These are phyloP conservation scores for Pachypsylla venusta DNA, from an alignment of 1,140 invertebrate species.

Conservation along the genomic window DNA sequence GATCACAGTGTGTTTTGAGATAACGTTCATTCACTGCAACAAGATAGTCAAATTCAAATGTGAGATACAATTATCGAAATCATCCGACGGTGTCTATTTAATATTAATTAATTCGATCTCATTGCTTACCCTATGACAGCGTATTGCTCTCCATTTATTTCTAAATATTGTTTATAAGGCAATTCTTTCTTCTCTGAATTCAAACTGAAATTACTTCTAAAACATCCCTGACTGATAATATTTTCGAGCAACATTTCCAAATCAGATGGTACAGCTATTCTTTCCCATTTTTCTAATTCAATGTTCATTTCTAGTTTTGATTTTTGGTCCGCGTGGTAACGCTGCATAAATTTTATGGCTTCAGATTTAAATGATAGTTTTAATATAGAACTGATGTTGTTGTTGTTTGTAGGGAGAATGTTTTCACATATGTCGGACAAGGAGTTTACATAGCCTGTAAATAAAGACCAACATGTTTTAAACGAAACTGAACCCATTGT, in stretches of 20 bases:
- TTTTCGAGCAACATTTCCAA: background rate
- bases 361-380: slow-evolving; percentile 34
- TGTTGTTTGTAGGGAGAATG: background rate
- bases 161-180: no score
- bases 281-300: slow-evolving; percentile 85
- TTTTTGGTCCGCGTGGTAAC: slow-evolving; percentile 79
- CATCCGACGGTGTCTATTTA: no score
- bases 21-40: no score
- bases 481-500: background rate
- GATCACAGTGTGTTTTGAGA: no score
- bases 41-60: no score
- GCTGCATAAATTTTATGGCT: slow-evolving; percentile 77
- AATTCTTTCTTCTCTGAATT: background rate
- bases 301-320: slow-evolving; percentile 67
- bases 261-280: slow-evolving; percentile 47
- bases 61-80: no score
- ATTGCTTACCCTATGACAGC: slow-evolving; percentile 57
- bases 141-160: slow-evolving; percentile 65
- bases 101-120: background rate
- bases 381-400: background rate
- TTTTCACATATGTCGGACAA: background rate
- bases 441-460: slow-evolving; percentile 1
- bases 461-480: background rate
- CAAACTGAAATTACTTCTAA: background rate
- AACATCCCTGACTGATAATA: background rate